phyloP scores from a whole-genome alignment of 1,140 invertebrate genomes.

The Drosophila gunungcola region DNA sequence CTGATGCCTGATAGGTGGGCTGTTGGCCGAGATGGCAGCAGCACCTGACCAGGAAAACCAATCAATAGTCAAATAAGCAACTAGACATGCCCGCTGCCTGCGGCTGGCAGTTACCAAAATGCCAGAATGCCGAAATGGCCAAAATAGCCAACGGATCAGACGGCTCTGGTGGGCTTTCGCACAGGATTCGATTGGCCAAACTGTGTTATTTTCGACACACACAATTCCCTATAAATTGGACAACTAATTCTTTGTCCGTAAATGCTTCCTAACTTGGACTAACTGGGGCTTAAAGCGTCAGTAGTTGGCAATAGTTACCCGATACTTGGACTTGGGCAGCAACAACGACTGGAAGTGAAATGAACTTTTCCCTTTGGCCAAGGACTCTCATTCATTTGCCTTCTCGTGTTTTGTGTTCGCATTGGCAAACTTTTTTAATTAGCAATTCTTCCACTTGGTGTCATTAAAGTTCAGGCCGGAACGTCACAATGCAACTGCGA shows the following conservation, averaged over 20 bases:
- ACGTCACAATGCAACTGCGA: slow-evolving; percentile 46
- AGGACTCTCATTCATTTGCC: slow-evolving; percentile 8
- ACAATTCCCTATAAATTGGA: slow-evolving; percentile 33
- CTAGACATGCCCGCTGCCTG: slow-evolving; percentile 21
- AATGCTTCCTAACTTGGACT: slow-evolving; percentile 18
- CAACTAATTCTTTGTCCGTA: slow-evolving; percentile 27
- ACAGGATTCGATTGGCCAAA: slow-evolving; percentile 24
- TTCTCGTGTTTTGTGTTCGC: slow-evolving; percentile 14
- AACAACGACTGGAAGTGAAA: slow-evolving; percentile 3
- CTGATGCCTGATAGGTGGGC: slow-evolving; percentile 22
- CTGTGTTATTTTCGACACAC: slow-evolving; percentile 34
- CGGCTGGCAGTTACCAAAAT: slow-evolving; percentile 43
- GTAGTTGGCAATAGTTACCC: slow-evolving; percentile 53
- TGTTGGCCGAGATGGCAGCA: neutral
- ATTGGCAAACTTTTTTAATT: slow-evolving; percentile 77
- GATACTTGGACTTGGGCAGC: slow-evolving; percentile 10
- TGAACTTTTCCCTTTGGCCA: slow-evolving; percentile 16
- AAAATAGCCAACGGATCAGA: slow-evolving; percentile 1
- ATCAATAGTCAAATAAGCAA: slow-evolving; percentile 55
- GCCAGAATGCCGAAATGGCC: slow-evolving; percentile 1
- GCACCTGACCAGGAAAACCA: slow-evolving; percentile 48
- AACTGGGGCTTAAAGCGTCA: slow-evolving; percentile 34
- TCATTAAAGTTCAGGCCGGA: slow-evolving; percentile 59
- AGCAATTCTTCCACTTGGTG: slow-evolving; percentile 61
- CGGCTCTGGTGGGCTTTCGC: neutral